Evolutionary conservation across 1,140 invertebrate species (phyloP).

Genomic region (Thaumatotibia leucotreta): DNA sequence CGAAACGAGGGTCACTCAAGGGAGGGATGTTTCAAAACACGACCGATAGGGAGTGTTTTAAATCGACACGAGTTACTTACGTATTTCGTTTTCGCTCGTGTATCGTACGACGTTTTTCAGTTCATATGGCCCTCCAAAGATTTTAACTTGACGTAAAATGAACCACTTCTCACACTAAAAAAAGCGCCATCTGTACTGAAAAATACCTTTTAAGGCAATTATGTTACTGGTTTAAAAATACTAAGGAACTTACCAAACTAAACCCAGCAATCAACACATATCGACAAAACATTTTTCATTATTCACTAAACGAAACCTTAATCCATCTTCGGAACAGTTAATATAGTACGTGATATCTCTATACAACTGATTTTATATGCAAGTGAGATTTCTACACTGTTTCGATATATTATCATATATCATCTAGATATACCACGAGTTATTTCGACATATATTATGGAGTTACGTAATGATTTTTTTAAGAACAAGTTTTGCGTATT

Average conservation of each 20-base stretch:
- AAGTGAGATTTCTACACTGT: not conserved
- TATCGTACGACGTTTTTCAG: no score
- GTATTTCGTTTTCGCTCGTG: no score
- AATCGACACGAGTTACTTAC: no score
- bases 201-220: not conserved
- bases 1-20: no score
- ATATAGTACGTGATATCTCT: not conserved
- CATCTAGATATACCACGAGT: not conserved
- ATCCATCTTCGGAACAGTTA: not conserved
- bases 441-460: not conserved
- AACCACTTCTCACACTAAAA: no score
- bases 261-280: not conserved
- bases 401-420: not conserved
- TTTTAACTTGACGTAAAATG: no score
- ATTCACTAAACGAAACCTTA: not conserved
- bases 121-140: no score
- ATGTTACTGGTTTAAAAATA: not conserved
- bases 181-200: no score
- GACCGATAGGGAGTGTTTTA: no score
- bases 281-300: not conserved
- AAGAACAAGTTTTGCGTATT: not conserved
- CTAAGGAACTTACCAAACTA: not conserved
- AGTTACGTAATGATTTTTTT: not conserved
- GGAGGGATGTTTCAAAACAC: no score
- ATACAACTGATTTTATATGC: not conserved